phyloP scores from a whole-genome alignment of 2,797 vertebrate species.

The Merluccius polli region DNA sequence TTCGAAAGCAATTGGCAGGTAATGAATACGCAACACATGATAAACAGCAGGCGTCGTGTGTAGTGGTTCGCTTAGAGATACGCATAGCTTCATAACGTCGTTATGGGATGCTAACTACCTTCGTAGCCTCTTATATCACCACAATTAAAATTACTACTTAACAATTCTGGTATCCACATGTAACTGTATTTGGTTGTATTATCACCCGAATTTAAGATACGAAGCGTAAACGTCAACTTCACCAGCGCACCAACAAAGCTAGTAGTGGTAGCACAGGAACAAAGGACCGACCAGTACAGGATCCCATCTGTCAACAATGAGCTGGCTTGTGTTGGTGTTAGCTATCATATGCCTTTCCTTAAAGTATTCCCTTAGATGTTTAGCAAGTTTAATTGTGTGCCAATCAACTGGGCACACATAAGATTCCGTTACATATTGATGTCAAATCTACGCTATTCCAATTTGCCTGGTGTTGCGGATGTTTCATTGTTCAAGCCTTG shows the following conservation, averaged over 20 bases:
- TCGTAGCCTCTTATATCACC: too few relatives aligned
- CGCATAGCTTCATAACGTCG: slow-evolving; percentile 34
- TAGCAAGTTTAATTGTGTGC: too few relatives aligned
- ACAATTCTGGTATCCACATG: neutral
- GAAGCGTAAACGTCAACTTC: slow-evolving; percentile 11
- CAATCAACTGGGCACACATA: too few relatives aligned
- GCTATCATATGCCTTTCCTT: too few relatives aligned
- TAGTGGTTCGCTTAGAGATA: slow-evolving; percentile 51
- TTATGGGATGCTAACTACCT: too few relatives aligned
- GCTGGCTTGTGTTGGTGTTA: neutral
- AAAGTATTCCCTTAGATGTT: too few relatives aligned
- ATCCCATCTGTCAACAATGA: too few relatives aligned
- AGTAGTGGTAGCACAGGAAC: slow-evolving; percentile 63
- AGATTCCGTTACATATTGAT: too few relatives aligned
- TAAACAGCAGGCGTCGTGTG: slow-evolving; percentile 12
- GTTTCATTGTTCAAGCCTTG: too few relatives aligned
- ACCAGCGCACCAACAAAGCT: slow-evolving; percentile 56
- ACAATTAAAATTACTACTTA: too few relatives aligned
- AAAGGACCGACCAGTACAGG: slow-evolving; percentile 61
- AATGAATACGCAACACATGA: slow-evolving; percentile 30
- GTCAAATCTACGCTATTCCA: too few relatives aligned
- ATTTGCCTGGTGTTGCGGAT: too few relatives aligned
- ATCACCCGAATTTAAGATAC: neutral
- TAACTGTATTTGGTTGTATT: neutral
- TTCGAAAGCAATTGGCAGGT: slow-evolving; percentile 81